phyloP scores from a whole-genome alignment of 2,888 invertebrate species.

The Aleiodes testaceus region DNA sequence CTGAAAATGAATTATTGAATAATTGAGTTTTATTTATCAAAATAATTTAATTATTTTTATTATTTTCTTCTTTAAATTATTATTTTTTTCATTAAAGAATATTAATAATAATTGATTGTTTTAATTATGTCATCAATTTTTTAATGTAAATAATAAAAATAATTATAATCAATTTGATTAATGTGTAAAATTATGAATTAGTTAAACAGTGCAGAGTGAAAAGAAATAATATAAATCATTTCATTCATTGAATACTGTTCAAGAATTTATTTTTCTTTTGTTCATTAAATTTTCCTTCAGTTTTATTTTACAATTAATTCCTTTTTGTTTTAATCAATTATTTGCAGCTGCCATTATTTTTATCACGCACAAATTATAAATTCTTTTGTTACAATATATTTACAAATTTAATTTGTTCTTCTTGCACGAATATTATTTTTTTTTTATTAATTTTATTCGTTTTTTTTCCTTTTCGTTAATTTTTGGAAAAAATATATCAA shows the following conservation, averaged over 20 bases:
- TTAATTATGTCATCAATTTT: too few species aligned
- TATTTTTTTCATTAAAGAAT: too few species aligned
- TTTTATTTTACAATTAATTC: slow-evolving; percentile 35
- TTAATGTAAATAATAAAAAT: background rate
- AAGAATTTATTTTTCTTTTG: slow-evolving; percentile 37
- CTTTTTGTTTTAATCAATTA: background rate
- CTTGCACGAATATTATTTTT: slow-evolving; percentile 8
- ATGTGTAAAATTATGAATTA: background rate
- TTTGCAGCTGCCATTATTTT: background rate
- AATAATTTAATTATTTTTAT: too few species aligned
- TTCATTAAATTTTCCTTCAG: slow-evolving; percentile 18
- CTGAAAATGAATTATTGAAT: slow-evolving; percentile 12
- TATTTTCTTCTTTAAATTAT: too few species aligned
- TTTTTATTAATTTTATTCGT: slow-evolving; percentile 5
- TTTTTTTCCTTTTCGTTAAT: background rate
- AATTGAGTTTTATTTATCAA: background rate
- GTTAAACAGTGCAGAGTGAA: slow-evolving; percentile 15
- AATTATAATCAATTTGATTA: background rate
- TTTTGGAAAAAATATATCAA: background rate
- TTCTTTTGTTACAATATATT: slow-evolving; percentile 42
- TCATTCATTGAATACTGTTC: slow-evolving; percentile 40
- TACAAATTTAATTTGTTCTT: slow-evolving; percentile 42
- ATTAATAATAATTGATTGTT: too few species aligned
- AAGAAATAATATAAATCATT: background rate
- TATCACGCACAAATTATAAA: slow-evolving; percentile 2